Base-by-base conservation (phyloP, 2,797 vertebrate genomes). In the Poeciliopsis gracilis region DNA sequence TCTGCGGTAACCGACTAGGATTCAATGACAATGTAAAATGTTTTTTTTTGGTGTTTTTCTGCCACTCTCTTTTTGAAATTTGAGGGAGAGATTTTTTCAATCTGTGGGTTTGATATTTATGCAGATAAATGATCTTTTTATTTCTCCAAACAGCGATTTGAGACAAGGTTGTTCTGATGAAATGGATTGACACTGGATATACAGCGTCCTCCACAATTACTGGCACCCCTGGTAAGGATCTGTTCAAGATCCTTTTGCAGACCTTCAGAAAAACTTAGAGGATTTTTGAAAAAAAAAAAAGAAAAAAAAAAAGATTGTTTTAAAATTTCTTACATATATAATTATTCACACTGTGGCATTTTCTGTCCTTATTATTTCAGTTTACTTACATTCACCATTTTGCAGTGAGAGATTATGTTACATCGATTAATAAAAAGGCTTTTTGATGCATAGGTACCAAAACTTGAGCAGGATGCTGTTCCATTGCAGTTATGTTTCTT, bases 1-100 rank as follows among this genome's bases (percentile, higher is more conserved):
- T 91, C 91, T 92, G 92, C 73, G 75, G 78, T 70, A 16, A 61
- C 70, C 38, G 38, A 77, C 33, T 30, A 33, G 10, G 20, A 73
- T 46, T 77, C 43, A 72, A 41, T 72, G 73, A 30, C 69, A 23
- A 57, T 41, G 43, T 76, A 78, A 78, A 87, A 81, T 77, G 15
- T 5, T 38, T 8, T 38, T 8, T 78, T 67, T 72, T 67, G 75
- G 51, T 76, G 51, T 87, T 71, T 77, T 83, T 59, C 45, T 81
- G 47, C 45, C 33, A 61, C 77, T 71, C 51, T 71, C 47, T 46
- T 66, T 75, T 77, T 53, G 23, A 53, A 30, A 33, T 61, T 63
- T 61, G 30, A 75, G 55, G 28, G 43, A 76, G 76, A 66, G 16
- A 67, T 61, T n/a, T 74, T 84, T 76, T 75, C 73, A 53, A 78